phyloP scores from a whole-genome alignment of 1,140 invertebrate species.

The Vanessa atalanta region DNA sequence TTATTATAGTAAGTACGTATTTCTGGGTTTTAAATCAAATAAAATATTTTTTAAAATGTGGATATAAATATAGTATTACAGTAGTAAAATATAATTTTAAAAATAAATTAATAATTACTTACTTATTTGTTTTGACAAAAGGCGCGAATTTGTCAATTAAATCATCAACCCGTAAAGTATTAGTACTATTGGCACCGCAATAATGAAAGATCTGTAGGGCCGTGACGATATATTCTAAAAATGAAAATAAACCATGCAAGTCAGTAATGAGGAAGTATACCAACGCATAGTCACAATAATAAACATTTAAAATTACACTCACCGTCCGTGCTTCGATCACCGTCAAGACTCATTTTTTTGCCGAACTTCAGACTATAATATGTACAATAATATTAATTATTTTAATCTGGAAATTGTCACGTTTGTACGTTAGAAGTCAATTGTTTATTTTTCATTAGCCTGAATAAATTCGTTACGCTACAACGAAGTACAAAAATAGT shows the following conservation, averaged over 20 bases:
- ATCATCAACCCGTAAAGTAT: conserved; percentile 61
- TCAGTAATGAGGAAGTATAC: conserved; percentile 55
- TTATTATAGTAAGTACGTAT: too few relatives aligned
- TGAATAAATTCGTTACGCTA: conserved; percentile 65
- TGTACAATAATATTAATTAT: conserved; percentile 23
- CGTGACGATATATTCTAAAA: conserved; percentile 71
- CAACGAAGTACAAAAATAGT: conserved; percentile 62
- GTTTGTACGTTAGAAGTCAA: conserved; percentile 47
- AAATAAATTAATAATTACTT: conserved; percentile 39
- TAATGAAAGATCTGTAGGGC: conserved; percentile 72
- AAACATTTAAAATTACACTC: conserved; percentile 52
- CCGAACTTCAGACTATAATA: conserved; percentile 33
- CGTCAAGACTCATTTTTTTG: conserved; percentile 59
- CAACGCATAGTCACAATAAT: conserved; percentile 64
- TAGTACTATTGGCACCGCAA: conserved; percentile 59
- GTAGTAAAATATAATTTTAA: background rate
- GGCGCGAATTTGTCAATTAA: conserved; percentile 74
- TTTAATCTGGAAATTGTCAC: conserved; percentile 29
- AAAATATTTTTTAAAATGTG: too few relatives aligned
- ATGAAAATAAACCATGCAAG: conserved; percentile 48
- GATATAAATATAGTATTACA: too few relatives aligned
- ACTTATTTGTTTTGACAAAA: conserved; percentile 74
- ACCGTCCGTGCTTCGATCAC: conserved; percentile 63
- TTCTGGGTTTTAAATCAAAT: too few relatives aligned
- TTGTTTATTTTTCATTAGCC: conserved; percentile 65